phyloP scores from a whole-genome alignment of 2,888 invertebrate genomes.

The Trichopoda pennipes region DNA sequence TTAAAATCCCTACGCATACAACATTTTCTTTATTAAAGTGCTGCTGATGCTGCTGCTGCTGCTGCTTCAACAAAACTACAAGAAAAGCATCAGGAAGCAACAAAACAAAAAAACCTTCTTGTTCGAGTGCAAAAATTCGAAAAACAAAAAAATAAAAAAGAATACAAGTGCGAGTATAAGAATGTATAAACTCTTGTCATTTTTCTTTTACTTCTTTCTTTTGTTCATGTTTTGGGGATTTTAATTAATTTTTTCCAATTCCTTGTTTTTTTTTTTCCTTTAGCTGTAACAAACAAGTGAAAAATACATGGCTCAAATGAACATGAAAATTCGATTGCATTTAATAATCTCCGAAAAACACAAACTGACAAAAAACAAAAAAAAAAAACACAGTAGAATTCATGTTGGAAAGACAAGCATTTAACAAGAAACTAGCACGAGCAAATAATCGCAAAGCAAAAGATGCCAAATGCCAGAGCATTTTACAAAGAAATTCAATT shows the following conservation, averaged over 20 bases:
- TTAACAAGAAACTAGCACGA: slow-evolving; percentile 30
- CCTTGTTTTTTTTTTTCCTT: slow-evolving; percentile 12
- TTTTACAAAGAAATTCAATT: slow-evolving; percentile 57
- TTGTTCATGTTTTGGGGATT: slow-evolving; percentile 39
- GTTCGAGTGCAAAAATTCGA: neutral
- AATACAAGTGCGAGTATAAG: slow-evolving; percentile 20
- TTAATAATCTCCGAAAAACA: slow-evolving; percentile 36
- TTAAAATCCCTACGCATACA: slow-evolving; percentile 65
- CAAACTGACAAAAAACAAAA: neutral
- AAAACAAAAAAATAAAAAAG: too few relatives aligned
- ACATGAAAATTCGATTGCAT: slow-evolving; percentile 63
- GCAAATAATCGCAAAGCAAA: slow-evolving; percentile 39
- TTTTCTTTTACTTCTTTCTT: slow-evolving; percentile 8
- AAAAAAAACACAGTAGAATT: neutral
- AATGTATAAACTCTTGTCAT: slow-evolving; percentile 41
- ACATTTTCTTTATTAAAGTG: slow-evolving; percentile 50
- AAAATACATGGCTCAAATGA: slow-evolving; percentile 43
- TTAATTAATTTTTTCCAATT: slow-evolving; percentile 58
- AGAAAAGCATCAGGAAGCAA: neutral
- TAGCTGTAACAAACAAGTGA: slow-evolving; percentile 24
- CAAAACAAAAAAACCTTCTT: slow-evolving; percentile 2
- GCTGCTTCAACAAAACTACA: slow-evolving; percentile 9
- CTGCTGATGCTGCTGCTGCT: slow-evolving; percentile 26
- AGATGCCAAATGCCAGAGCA: slow-evolving; percentile 52
- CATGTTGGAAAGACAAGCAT: slow-evolving; percentile 14